Base-by-base conservation (phyloP, 1,140 invertebrate genomes). In the Cyphomyrmex costatus region DNA sequence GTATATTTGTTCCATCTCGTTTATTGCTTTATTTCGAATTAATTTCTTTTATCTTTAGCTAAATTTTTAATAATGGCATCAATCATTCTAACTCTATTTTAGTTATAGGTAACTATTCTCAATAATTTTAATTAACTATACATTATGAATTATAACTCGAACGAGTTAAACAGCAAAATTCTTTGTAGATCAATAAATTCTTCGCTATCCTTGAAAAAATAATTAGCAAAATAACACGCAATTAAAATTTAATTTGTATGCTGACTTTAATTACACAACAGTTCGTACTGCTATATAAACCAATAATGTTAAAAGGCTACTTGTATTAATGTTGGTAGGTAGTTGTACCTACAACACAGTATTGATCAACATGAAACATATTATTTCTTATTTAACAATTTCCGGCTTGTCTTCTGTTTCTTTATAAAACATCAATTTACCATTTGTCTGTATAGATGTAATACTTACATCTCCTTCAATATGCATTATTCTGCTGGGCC, bases 361-460 rank as follows among this genome's bases (percentile, higher is more conserved):
- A 82, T 82, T 49, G 68, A 83, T 83, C 27, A 70, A 58, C 58
- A 33, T 53, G 42, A 60, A 74, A 30, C 46, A 53, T 27, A 68
- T 68, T 74, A 56, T 74, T 21, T 74, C n/a, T 74, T 74, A 74
- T 56, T 74, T 56, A 74, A 74, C 30, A 74, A 68, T 21, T 83
- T 74, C 27, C 19, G 14, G 33, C 14, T 73, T 46, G 27, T 73
- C 33, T 33, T 2, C 19, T 24, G 33, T 16, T 74, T 74, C 56
- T 66, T 74, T 49, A 27, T 24, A 60, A 73, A 70, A 83, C 36
- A 83, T 83, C 42, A 73, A 83, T 83, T 60, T 74, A 83, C 68
- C 4, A 74, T 74, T 61, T n/a, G 27, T 46, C 51, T 21, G 49
- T 16, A n/a, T n/a, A 27, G n/a, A 82, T 56, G 33, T 73, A 42